Evolutionary conservation across 1,140 invertebrate genomes (phyloP).

Genomic region (Copidosoma floridanum): DNA sequence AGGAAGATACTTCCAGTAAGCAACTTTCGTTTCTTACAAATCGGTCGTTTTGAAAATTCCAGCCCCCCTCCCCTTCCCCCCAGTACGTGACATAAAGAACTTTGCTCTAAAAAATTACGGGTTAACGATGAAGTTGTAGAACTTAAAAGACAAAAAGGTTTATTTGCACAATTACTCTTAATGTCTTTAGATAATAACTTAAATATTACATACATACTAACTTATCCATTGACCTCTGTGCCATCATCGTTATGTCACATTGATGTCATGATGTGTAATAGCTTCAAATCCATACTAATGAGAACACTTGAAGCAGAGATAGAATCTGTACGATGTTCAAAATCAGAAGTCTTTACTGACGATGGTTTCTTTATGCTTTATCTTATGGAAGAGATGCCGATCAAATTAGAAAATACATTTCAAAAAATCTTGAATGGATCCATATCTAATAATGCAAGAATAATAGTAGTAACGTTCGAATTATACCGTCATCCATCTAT

Average conservation of each 20-base stretch:
- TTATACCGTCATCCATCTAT: slow-evolving; percentile 22
- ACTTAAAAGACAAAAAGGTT: slow-evolving; percentile 33
- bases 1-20: no score
- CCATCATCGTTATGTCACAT: slow-evolving; percentile 39
- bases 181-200: slow-evolving; percentile 30
- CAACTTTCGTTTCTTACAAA: no score
- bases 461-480: slow-evolving; percentile 20
- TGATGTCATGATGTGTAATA: slow-evolving; percentile 38
- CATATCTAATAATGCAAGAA: not conserved
- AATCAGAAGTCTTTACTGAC: not conserved
- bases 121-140: not conserved
- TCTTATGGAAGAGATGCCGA: slow-evolving; percentile 16
- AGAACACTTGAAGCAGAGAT: slow-evolving; percentile 33
- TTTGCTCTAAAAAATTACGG: no score
- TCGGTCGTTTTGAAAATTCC: no score
- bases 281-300: slow-evolving; percentile 33
- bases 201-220: slow-evolving; percentile 25
- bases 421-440: slow-evolving; percentile 9
- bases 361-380: not conserved
- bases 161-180: slow-evolving; percentile 33
- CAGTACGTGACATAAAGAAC: no score
- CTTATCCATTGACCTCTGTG: slow-evolving; percentile 31
- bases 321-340: not conserved
- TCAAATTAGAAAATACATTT: slow-evolving; percentile 17
- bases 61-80: no score